Base-by-base conservation (phyloP, 2,888 invertebrate genomes). In the Oithona nana region DNA sequence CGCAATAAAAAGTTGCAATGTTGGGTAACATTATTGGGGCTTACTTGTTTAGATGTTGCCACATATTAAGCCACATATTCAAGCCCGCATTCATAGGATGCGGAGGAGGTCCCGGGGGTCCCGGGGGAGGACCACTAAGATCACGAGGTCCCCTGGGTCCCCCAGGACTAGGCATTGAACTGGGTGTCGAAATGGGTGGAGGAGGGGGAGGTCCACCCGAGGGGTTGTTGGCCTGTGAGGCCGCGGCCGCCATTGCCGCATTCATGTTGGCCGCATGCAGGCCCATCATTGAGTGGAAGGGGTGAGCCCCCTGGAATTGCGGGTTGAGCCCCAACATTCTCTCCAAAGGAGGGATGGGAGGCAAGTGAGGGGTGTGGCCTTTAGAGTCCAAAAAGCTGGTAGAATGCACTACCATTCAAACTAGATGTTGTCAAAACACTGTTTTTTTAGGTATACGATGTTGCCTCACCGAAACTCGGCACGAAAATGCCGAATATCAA, bases 271-370 rank as follows among this genome's bases (percentile, higher is more conserved):
- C 59, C 28, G 28, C 29, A 48, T 59, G 59, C 3, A 59, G 59
- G 6, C 59, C 59, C 28, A 50, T 26, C 24, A 57, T 28, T 3
- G 57, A 57, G 20, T 57, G 57, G 48, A 59, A 50, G 8, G 59
- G 59, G 49, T 59, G 59, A 48, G 28, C 11, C 28, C 28, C 28
- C 52, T 52, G 52, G 26, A 24, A 52, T 3, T 59, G 59, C 54
- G 54, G 54, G 49, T 59, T 59, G 28, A 59, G 59, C 22, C 59
- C 59, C 50, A 59, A 50, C 59, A 59, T 59, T n/a, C 24, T 28
- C 13, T 28, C 30, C 30, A 29, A 30, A 30, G 39, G 3, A 30
- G 57, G 57, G 20, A 29, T 20, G 39, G 57, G 57, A 28, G 29
- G 6, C 29, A 24, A 2, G 29, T 8, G 57, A 16, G 29, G 57